Evolutionary conservation across 2,113 vertebrate species (phyloP), one percentile per base, ranked within the genome.

Genomic region (Irena cyanogastra): DNA sequence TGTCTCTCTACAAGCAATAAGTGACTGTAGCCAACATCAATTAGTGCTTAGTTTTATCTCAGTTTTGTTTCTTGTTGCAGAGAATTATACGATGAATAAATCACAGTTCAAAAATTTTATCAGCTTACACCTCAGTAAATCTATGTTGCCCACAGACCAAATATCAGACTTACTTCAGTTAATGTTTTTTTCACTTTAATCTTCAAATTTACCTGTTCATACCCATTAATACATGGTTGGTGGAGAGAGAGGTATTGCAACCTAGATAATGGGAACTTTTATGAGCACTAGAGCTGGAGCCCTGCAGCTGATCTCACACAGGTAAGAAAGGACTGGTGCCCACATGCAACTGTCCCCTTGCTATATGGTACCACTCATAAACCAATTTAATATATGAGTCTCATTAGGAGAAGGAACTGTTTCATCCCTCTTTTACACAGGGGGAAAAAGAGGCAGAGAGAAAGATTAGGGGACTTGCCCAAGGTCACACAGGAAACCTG

Each of bases 401-500:
- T 17, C 30, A 22, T 69, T 65, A 80, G 8, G 18, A 86, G 26
- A 16, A n/a, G 41, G 45, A 96, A 53, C 8, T 59, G 44, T 59
- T 84, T 90, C 44, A 60, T 94, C 84, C 92, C 17, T 12, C 16
- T 66, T 70, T 93, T 78, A 60, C 26, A 44, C 7, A 17, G n/a
- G 4, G 42, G 41, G 59, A 21, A 66, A 85, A 60, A 59, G 74
- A 94, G 45, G 23, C 12, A 20, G 41, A 94, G 22, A 83, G 50
- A 87, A 27, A 89, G 37, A 65, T 76, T 65, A 94, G 60, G 89
- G 84, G 82, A 61, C 87, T 93, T 87, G 78, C 81, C 81, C 63
- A 94, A 72, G 70, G 85, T 83, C 37, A 86, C 88, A 93, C 96
- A 95, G 96, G 96, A 97, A 96, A 39, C 71, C 79, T 94, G 95